A percentile compares a stretch with the other conserved stretches of the same genome.
phyloP scores from a whole-genome alignment of 2,888 invertebrate genomes.

The Spodoptera picta region DNA sequence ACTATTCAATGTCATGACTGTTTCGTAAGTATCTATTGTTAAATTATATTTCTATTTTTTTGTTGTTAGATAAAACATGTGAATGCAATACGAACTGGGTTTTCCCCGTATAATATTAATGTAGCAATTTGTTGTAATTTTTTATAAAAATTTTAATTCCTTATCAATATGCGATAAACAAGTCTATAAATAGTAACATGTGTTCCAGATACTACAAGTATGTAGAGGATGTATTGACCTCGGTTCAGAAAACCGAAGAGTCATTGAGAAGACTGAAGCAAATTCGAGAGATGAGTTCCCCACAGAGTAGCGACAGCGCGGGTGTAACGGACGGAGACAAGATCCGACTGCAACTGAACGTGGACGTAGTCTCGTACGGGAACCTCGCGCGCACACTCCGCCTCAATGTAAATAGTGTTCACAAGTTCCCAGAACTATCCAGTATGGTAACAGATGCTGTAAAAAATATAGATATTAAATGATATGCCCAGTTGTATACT shows the following conservation, averaged over 20 bases:
- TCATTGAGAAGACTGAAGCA: conserved; percentile 96
- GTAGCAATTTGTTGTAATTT: conserved; percentile 20
- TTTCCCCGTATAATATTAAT: conserved; percentile 8
- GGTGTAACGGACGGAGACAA: conserved; percentile 97
- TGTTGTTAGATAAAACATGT: too few relatives aligned
- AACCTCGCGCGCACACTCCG: conserved; percentile 88
- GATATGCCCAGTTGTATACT: conserved; percentile 79
- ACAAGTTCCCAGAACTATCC: conserved; percentile 89
- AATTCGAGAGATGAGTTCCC: conserved; percentile 90
- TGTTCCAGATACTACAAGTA: conserved; percentile 90
- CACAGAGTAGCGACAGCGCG: conserved; percentile 84
- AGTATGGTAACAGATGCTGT: conserved; percentile 90
- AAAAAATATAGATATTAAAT: conserved; percentile 88
- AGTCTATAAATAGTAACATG: conserved; percentile 39
- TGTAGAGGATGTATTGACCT: conserved; percentile 96
- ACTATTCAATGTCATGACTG: conserved; percentile 86
- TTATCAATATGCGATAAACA: conserved; percentile 33
- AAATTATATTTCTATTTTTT: background rate
- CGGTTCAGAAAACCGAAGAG: conserved; percentile 98
- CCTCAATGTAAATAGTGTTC: conserved; percentile 87
- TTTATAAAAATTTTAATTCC: conserved; percentile 11
- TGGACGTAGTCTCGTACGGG: conserved; percentile 94
- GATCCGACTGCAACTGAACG: conserved; percentile 95
- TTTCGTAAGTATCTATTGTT: conserved; percentile 83
- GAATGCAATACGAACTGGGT: background rate